Evolutionary conservation across 35 echinoderm and acorn worm genomes (phyloP).

Genomic region (Ptychodera flava): DNA sequence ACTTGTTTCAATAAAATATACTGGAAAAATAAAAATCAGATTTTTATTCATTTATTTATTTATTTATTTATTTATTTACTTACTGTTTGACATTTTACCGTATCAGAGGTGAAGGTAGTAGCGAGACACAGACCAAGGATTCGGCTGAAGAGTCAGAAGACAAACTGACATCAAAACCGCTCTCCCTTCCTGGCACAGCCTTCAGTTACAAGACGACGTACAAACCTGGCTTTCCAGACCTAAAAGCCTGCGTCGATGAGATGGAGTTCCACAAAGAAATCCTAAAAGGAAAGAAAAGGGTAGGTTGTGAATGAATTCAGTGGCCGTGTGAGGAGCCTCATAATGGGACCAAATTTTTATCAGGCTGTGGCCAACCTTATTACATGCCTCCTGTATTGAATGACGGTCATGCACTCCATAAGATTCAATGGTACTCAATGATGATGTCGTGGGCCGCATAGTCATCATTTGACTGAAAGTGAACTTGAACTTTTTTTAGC

Average conservation of each 20-base stretch:
- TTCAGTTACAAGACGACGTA: not conserved
- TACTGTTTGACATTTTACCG: no score
- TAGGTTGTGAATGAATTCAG: no score
- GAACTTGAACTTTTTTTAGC: no score
- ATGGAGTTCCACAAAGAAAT: slow-evolving; percentile 59
- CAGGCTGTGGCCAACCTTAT: not conserved
- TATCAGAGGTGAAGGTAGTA: no score
- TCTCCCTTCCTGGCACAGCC: slow-evolving; percentile 11
- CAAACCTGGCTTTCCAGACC: slow-evolving; percentile 7
- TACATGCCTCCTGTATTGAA: not conserved
- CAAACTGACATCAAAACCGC: not conserved
- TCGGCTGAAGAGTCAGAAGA: not conserved
- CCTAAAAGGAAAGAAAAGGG: slow-evolving; percentile 81
- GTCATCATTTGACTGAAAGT: no score
- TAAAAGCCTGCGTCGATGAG: slow-evolving; percentile 70
- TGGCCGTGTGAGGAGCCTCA: no score
- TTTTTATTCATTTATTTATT: no score
- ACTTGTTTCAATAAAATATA: no score
- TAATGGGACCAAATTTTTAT: not conserved
- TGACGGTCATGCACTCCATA: not conserved
- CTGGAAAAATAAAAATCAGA: no score
- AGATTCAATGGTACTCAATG: no score
- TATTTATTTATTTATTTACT: no score
- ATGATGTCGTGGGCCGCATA: not conserved
- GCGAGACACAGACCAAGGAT: no score